Evolutionary conservation across 2,888 invertebrate species (phyloP).

Genomic region (Diloba caeruleocephala): DNA sequence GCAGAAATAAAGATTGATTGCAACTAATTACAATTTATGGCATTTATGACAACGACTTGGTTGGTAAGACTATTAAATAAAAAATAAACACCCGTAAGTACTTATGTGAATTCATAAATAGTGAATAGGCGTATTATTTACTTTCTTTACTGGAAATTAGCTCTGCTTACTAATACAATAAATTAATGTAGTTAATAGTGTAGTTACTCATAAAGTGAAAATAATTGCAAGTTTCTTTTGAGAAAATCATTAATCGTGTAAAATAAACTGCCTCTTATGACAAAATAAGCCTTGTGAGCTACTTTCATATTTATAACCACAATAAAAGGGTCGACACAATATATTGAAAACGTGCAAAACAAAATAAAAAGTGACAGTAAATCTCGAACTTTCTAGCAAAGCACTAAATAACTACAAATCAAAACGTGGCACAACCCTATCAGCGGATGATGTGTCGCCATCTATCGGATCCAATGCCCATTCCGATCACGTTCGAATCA

Average conservation of each 20-base stretch:
- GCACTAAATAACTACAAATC: slow-evolving; percentile 37
- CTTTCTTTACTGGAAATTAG: background rate
- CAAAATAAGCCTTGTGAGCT: slow-evolving; percentile 6
- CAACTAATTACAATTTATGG: too few species aligned
- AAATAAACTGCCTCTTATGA: background rate
- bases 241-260: too few species aligned
- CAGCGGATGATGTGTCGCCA: slow-evolving; percentile 38
- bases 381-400: slow-evolving; percentile 19
- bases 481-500: slow-evolving; percentile 59
- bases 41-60: too few species aligned
- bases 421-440: slow-evolving; percentile 24
- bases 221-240: too few species aligned
- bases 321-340: slow-evolving; percentile 13
- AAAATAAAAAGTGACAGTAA: slow-evolving; percentile 22
- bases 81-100: too few species aligned
- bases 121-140: too few species aligned
- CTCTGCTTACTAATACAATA: too few species aligned
- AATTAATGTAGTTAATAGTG: too few species aligned
- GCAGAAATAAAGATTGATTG: too few species aligned
- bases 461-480: slow-evolving; percentile 32
- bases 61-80: background rate
- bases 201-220: too few species aligned
- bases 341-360: slow-evolving; percentile 26
- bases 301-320: slow-evolving; percentile 1
- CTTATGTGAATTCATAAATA: too few species aligned